phyloP scores from a whole-genome alignment of 2,113 vertebrate species.

The Malaclemys terrapin region DNA sequence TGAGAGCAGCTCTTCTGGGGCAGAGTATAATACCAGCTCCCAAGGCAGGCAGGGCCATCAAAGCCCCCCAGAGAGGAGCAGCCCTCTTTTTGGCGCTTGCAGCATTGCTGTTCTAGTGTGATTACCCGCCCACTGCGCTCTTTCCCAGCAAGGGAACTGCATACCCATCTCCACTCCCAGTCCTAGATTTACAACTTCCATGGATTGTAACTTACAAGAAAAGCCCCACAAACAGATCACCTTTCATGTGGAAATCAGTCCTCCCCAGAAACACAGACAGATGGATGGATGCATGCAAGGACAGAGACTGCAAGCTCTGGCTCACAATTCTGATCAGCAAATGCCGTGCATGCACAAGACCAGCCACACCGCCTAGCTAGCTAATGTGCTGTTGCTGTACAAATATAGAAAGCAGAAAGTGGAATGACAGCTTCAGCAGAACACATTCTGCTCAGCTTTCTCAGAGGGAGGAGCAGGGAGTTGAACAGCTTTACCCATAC shows the following conservation, averaged over 20 bases:
- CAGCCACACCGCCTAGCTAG: not conserved
- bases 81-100: not conserved
- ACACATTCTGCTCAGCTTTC: slow-evolving; percentile 64
- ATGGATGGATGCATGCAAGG: not conserved
- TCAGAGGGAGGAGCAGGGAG: slow-evolving; percentile 74
- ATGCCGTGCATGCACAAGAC: not conserved
- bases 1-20: slow-evolving; percentile 53
- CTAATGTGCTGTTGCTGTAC: slow-evolving; percentile 67
- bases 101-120: not conserved
- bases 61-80: slow-evolving; percentile 17
- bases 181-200: not conserved
- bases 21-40: slow-evolving; percentile 14
- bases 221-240: slow-evolving; percentile 52
- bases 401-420: slow-evolving; percentile 80
- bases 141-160: not conserved
- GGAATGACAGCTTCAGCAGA: slow-evolving; percentile 68
- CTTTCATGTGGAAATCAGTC: slow-evolving; percentile 64
- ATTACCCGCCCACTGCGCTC: not conserved
- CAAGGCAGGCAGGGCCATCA: slow-evolving; percentile 22
- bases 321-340: slow-evolving; percentile 41
- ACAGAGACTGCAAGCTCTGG: slow-evolving; percentile 51
- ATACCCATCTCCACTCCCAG: not conserved
- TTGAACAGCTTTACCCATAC: slow-evolving; percentile 81
- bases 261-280: slow-evolving; percentile 69
- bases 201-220: slow-evolving; percentile 3